phyloP scores from a whole-genome alignment of 2,113 vertebrate species.

The Rostratula benghalensis region DNA sequence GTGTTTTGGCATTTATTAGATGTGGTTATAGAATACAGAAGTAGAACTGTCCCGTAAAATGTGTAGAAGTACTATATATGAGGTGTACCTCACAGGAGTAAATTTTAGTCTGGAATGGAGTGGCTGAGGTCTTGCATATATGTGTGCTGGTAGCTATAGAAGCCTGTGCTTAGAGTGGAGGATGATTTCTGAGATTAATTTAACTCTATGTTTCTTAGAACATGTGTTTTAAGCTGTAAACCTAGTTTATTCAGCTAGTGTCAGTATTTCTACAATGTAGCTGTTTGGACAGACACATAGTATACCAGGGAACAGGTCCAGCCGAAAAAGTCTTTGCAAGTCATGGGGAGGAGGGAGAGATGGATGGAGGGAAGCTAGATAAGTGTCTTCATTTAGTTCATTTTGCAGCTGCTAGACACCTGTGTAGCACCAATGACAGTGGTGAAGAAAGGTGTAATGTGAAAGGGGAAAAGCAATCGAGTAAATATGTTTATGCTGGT shows the following conservation, averaged over 20 bases:
- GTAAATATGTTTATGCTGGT: neutral
- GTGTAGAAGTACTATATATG: neutral
- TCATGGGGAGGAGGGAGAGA: neutral
- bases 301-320: neutral
- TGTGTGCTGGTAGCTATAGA: neutral
- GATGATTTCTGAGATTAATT: neutral
- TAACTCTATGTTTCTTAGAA: neutral
- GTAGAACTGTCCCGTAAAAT: neutral
- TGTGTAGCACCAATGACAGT: neutral
- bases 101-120: neutral
- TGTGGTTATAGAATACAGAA: neutral
- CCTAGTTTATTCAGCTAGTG: neutral
- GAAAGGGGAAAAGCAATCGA: neutral
- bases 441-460: neutral
- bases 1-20: neutral
- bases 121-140: neutral
- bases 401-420: neutral
- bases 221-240: neutral
- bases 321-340: neutral
- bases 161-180: neutral
- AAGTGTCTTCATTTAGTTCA: neutral
- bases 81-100: neutral
- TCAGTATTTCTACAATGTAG: neutral
- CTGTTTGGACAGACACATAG: neutral
- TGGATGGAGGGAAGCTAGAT: neutral